Evolutionary conservation across 2,888 invertebrate genomes (phyloP), one percentile per base, ranked within the genome.

Genomic region (Liposcelis brunnea): DNA sequence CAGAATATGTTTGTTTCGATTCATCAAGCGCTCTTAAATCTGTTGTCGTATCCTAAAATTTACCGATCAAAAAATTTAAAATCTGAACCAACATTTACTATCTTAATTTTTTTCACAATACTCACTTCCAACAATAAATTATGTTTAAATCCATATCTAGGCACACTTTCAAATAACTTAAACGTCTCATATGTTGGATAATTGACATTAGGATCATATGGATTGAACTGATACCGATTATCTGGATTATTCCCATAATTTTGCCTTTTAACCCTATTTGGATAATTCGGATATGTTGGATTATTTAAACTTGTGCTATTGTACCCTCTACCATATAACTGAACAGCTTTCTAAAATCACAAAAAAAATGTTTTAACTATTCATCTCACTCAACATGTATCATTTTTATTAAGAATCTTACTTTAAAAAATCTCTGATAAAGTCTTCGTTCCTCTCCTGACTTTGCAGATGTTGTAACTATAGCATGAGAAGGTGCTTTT

Each of bases 391-490:
- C 11, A 26, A 33, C 36, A 7, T 16, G 26, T 10, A 38, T 2
- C 2, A 4, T 14, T n/a, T 4, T 16, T 11, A 38, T 3, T 6
- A 31, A 12, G 16, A 49, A 18, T 46, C 14, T 3, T 42, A 48
- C 46, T 48, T 32, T 52, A 3, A 66, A 49, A 52, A 66, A 68
- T 15, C 56, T 53, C 52, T 68, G 67, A 47, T 63, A 64, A 19
- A 51, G 50, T 16, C 49, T 31, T 7, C 81, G 67, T 36, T 68
- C 66, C 11, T 72, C 67, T 6, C 62, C 59, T 7, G 69, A 61
- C 6, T 76, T 76, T 0, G 84, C 89, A 7, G 89, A 89, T n/a
- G 83, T 80, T 1, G 84, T 80, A 1, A 90, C 84, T 6, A 91
- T 61, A 1, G 87, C 85, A 61, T 87, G 80, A 0, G 86, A 75